These are phyloP conservation scores for Argynnis bischoffii DNA, from an alignment of 2,888 invertebrate genomes.

Conservation along the genomic window DNA sequence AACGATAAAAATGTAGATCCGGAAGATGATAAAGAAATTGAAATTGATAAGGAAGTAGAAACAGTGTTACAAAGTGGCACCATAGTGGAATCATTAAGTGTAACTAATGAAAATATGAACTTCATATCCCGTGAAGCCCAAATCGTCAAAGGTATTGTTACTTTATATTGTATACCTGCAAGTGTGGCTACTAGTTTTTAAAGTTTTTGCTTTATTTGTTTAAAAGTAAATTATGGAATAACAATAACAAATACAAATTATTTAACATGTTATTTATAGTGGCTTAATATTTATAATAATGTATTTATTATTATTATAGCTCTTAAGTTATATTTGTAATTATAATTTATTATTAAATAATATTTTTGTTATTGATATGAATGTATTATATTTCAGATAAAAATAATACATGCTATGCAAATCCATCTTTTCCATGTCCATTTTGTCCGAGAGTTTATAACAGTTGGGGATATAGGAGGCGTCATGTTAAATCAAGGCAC, in stretches of 20 bases:
- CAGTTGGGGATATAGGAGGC: constrained; percentile 84
- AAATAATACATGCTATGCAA: constrained; percentile 62
- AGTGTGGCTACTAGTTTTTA: no score
- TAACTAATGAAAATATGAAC: constrained; percentile 71
- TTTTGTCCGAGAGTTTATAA: constrained; percentile 84
- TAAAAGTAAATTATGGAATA: no score
- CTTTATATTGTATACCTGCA: background rate
- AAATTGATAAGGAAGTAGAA: constrained; percentile 78
- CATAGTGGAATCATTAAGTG: constrained; percentile 73
- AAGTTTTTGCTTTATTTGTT: no score
- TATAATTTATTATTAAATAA: no score
- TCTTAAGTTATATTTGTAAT: no score
- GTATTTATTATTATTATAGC: no score
- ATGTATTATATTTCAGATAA: constrained; percentile 58
- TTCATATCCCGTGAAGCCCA: constrained; percentile 69
- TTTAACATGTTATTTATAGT: no score
- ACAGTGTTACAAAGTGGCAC: constrained; percentile 76
- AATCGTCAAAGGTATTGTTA: constrained; percentile 65
- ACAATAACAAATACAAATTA: no score
- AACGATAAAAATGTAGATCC: constrained; percentile 57
- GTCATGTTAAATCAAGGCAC: constrained; percentile 84
- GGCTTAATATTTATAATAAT: no score
- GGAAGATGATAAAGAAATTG: constrained; percentile 67
- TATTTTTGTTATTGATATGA: background rate
- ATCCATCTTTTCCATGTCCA: constrained; percentile 84